These are phyloP conservation scores for Erythrolamprus reginae DNA, from an alignment of 2,113 vertebrate species.

Conservation along the genomic window DNA sequence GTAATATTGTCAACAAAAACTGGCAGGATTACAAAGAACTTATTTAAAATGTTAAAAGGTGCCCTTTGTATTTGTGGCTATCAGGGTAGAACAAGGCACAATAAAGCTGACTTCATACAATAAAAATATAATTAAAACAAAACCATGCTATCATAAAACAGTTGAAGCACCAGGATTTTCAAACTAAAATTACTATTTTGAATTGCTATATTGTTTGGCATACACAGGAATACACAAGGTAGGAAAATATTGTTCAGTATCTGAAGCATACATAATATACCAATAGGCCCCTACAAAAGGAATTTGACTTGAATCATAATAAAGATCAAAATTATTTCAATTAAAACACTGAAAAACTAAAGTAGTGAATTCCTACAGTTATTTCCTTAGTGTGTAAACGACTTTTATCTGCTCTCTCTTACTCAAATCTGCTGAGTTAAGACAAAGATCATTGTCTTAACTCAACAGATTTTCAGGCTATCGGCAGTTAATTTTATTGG, in stretches of 20 bases:
- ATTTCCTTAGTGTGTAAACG: neutral
- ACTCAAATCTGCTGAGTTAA: no score
- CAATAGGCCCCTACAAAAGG: neutral
- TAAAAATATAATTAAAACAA: neutral
- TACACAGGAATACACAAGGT: neutral
- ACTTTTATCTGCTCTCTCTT: neutral
- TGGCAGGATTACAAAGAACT: neutral
- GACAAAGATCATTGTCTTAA: neutral
- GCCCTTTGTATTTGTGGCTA: neutral
- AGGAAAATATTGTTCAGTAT: neutral
- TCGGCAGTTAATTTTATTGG: neutral
- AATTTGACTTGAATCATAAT: neutral
- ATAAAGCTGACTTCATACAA: neutral
- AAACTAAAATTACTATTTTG: neutral
- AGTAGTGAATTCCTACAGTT: neutral
- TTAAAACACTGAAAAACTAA: neutral
- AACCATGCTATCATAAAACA: neutral
- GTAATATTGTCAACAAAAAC: neutral
- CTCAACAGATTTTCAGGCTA: neutral
- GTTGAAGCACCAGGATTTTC: neutral
- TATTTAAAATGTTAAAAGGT: neutral
- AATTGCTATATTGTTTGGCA: neutral
- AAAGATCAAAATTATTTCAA: neutral
- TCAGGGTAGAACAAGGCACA: neutral
- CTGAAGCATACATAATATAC: neutral